Evolutionary conservation across 2,888 invertebrate genomes (phyloP).

Genomic region (Eupeodes luniger): DNA sequence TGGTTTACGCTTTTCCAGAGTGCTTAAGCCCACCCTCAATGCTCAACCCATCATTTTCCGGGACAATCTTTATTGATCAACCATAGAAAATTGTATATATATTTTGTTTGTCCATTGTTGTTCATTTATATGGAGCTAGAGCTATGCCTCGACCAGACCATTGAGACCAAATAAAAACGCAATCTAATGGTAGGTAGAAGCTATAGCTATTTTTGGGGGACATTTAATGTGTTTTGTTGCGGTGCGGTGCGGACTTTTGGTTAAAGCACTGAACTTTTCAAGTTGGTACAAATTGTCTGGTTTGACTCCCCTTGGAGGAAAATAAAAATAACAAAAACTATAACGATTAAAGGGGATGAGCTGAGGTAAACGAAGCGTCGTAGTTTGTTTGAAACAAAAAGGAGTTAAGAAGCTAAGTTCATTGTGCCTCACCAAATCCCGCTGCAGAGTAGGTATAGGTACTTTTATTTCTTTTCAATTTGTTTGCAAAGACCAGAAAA

Average conservation of each 20-base stretch:
- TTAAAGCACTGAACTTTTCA: constrained; percentile 31
- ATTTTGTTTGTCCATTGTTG: constrained; percentile 12
- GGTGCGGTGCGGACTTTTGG: neutral
- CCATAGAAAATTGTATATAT: constrained; percentile 53
- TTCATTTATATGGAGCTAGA: neutral
- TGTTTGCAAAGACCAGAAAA: constrained; percentile 42
- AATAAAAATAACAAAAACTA: neutral
- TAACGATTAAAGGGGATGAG: neutral
- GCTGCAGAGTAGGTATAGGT: constrained; percentile 2
- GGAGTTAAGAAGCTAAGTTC: constrained; percentile 31
- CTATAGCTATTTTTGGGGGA: constrained; percentile 16
- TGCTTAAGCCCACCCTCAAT: constrained; percentile 32
- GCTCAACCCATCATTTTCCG: constrained; percentile 40
- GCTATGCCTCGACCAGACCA: neutral
- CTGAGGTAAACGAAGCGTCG: neutral
- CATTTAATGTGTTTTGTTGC: constrained; percentile 22
- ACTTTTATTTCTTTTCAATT: constrained; percentile 54
- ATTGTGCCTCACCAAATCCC: constrained; percentile 47
- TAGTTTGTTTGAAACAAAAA: neutral
- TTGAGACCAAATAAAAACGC: constrained; percentile 28
- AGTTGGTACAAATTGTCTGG: constrained; percentile 43
- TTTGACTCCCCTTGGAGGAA: constrained; percentile 3
- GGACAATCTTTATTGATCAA: constrained; percentile 47
- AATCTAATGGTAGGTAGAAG: constrained; percentile 39
- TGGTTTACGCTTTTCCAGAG: constrained; percentile 43